Evolutionary conservation across 2,888 invertebrate genomes (phyloP).

Genomic region (Corythucha ciliata): DNA sequence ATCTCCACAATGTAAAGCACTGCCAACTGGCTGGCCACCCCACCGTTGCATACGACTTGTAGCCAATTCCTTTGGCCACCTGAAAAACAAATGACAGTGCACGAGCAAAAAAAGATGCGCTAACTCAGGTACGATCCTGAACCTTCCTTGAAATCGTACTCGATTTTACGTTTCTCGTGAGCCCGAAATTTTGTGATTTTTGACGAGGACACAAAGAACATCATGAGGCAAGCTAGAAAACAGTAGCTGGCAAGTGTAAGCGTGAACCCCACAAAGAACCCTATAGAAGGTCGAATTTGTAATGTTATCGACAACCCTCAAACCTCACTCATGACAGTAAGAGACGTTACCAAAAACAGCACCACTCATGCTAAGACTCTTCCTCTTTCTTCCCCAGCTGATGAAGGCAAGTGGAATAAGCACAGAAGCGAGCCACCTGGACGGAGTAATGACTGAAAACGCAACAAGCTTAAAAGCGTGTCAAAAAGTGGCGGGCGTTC

Average conservation of each 20-base stretch:
- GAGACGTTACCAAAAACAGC: conserved; percentile 50
- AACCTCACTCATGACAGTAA: too few relatives aligned
- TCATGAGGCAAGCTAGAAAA: conserved; percentile 60
- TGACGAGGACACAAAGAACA: conserved; percentile 72
- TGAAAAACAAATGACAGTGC: conserved; percentile 35
- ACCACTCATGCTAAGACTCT: conserved; percentile 60
- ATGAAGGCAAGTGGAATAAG: conserved; percentile 56
- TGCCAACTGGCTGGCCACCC: conserved; percentile 72
- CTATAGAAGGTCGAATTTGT: conserved; percentile 43
- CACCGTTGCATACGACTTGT: conserved; percentile 81
- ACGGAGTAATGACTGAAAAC: conserved; percentile 51
- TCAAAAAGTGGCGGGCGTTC: too few relatives aligned
- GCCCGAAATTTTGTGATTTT: conserved; percentile 68
- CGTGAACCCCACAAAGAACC: conserved; percentile 62
- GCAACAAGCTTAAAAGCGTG: too few relatives aligned
- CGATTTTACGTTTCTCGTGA: conserved; percentile 56
- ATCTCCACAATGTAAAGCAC: conserved; percentile 69
- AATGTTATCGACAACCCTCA: too few relatives aligned
- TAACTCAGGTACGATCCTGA: conserved; percentile 21
- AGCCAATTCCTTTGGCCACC: conserved; percentile 83
- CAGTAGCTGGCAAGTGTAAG: conserved; percentile 68
- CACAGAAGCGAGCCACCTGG: conserved; percentile 56
- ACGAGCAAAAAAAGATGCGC: not conserved
- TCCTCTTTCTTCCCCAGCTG: conserved; percentile 56
- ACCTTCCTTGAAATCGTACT: conserved; percentile 73